Conservation (phyloP, 2,888 invertebrate species). For the Lapara coniferarum region DNA sequence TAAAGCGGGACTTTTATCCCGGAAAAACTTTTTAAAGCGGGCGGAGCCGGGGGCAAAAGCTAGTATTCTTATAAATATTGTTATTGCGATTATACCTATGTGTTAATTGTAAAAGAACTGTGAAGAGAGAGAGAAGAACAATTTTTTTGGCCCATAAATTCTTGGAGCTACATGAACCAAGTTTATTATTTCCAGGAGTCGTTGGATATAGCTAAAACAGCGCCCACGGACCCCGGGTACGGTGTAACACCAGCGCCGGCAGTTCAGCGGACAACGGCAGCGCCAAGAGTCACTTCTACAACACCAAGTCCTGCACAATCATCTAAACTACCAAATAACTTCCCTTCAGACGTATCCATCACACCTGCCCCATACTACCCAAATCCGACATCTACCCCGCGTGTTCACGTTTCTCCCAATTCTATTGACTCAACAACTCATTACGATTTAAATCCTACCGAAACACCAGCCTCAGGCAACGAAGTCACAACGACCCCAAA, state of each 20-base stretch:
- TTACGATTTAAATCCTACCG: constrained; percentile 72
- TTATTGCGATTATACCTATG: not conserved
- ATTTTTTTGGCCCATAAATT: too few relatives aligned
- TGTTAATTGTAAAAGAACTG: too few relatives aligned
- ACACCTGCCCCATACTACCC: constrained; percentile 61
- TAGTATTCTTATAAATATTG: not conserved
- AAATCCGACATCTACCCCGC: constrained; percentile 65
- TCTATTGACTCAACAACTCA: constrained; percentile 72
- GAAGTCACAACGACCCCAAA: constrained; percentile 68
- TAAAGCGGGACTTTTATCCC: too few relatives aligned
- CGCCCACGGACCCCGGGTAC: constrained; percentile 87
- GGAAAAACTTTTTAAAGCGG: too few relatives aligned
- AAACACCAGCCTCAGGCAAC: constrained; percentile 68
- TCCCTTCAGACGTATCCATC: constrained; percentile 61
- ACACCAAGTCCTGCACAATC: constrained; percentile 52
- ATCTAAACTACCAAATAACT: constrained; percentile 55
- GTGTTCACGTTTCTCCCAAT: constrained; percentile 75
- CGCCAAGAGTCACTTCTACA: constrained; percentile 63
- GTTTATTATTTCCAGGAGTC: constrained; percentile 83
- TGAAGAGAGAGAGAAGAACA: too few relatives aligned
- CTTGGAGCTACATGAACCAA: not conserved
- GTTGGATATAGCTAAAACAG: constrained; percentile 87
- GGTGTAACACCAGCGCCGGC: constrained; percentile 82
- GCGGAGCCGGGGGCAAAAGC: too few relatives aligned
- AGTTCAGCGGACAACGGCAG: constrained; percentile 56